A percentile compares a stretch with the other conserved stretches of the same genome.
Evolutionary conservation across 2,888 invertebrate species (phyloP).

Genomic region (Sarcophaga subvicina): DNA sequence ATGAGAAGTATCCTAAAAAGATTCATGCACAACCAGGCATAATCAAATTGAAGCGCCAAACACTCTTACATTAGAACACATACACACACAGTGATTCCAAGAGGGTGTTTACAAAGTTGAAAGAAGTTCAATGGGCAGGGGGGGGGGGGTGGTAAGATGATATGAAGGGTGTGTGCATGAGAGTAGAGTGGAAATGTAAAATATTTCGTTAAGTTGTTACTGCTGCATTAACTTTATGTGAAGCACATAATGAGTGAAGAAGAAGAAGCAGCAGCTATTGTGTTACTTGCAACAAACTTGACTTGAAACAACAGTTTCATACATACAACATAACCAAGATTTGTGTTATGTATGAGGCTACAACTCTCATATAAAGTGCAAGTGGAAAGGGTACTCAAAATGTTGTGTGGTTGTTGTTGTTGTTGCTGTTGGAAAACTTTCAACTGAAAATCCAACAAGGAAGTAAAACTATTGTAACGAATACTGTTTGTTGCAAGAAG

Average conservation of each 20-base stretch:
- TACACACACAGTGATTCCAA: neutral
- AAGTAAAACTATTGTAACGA: conserved; percentile 41
- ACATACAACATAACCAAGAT: neutral
- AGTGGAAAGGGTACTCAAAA: neutral
- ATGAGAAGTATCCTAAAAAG: conserved; percentile 40
- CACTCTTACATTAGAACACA: neutral
- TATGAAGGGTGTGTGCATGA: too few species aligned
- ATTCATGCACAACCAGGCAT: conserved; percentile 6
- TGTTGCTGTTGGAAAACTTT: conserved; percentile 22
- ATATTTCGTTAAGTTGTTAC: conserved; percentile 57
- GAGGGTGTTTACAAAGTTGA: neutral
- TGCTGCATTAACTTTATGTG: conserved; percentile 58
- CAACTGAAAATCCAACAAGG: conserved; percentile 40
- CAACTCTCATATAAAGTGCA: neutral
- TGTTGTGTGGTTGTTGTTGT: neutral
- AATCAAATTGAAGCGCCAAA: conserved; percentile 12
- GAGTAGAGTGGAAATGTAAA: neutral
- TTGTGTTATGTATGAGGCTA: neutral
- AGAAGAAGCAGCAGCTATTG: conserved; percentile 12
- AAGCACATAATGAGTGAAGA: conserved; percentile 57
- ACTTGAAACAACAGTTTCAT: too few species aligned
- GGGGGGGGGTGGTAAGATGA: neutral
- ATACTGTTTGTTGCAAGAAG: conserved; percentile 43
- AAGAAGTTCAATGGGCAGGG: neutral
- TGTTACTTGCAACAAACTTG: conserved; percentile 31